phyloP scores from a whole-genome alignment of 2,113 vertebrate species.

The Rhodinocichla rosea region DNA sequence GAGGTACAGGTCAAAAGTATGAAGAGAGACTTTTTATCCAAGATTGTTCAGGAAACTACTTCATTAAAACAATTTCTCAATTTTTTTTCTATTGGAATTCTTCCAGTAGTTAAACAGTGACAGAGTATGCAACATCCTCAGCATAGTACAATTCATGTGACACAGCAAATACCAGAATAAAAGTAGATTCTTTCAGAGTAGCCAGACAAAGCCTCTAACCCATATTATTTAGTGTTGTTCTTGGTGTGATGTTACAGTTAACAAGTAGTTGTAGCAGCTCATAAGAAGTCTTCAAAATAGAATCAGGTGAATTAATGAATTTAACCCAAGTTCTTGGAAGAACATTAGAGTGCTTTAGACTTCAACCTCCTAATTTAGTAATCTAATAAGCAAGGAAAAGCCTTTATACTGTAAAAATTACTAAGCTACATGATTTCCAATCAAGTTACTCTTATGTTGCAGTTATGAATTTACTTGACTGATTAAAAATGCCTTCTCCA shows the following conservation, averaged over 20 bases:
- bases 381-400: neutral
- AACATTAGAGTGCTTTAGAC: neutral
- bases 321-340: neutral
- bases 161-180: neutral
- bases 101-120: slow-evolving; percentile 3
- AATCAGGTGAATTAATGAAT: neutral
- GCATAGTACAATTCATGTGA: neutral
- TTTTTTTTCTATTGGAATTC: slow-evolving; percentile 8
- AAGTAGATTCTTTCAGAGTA: neutral
- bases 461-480: neutral
- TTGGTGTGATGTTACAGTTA: neutral
- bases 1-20: neutral
- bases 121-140: neutral
- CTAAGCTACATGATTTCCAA: neutral
- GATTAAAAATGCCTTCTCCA: neutral
- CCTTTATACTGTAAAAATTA: neutral
- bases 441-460: neutral
- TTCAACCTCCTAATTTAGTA: neutral
- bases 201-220: neutral
- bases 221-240: neutral
- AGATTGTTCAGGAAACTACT: neutral
- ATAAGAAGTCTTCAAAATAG: neutral
- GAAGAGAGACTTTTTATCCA: neutral
- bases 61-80: slow-evolving; percentile 11
- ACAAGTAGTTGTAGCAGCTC: neutral